Evolutionary conservation across 1,140 invertebrate species (phyloP), one percentile per base, ranked within the genome.

Genomic region (Drosophila bocki): DNA sequence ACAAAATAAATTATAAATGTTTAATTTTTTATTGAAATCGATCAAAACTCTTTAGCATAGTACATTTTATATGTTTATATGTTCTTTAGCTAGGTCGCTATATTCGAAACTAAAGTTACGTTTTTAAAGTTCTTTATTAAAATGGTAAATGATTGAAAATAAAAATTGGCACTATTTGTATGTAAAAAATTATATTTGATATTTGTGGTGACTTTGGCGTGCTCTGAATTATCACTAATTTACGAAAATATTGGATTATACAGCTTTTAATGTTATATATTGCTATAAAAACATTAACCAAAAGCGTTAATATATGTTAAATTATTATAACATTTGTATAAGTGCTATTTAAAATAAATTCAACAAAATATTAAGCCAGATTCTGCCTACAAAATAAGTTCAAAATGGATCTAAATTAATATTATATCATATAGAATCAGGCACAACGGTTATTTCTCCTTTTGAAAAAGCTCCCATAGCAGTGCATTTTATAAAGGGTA

Each of bases 401-500:
- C 26, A 6, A 29, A 29, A 29, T 29, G 26, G 26, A 29, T 29
- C 26, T 29, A 29, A 29, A 29, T 29, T 29, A 29, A 29, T 29
- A 33, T 33, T 17, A 41, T 9, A 47, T 4, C 22, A 9, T 26
- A 26, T 8, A 9, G 7, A 8, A 7, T 8, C 8, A 4, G 7
- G 13, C 7, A 48, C 7, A 9, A 13, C 29, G 13, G 13, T 29
- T 32, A 41, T 7, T 44, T 19, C 0, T 8, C 3, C 11, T 7
- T 7, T 2, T 13, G 29, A 17, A 7, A 42, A 12, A 35, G 32
- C 7, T 15, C 2, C n/a, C 7, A 35, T 37, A 42, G 11, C 12
- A 37, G 33, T 22, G 51, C 26, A 17, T 29, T 29, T n/a, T 8
- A 17, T 7, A 47, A 22, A 70, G 62, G n/a, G 62, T 54, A 68